phyloP scores from a whole-genome alignment of 2,888 invertebrate species.

The Nebria salina region DNA sequence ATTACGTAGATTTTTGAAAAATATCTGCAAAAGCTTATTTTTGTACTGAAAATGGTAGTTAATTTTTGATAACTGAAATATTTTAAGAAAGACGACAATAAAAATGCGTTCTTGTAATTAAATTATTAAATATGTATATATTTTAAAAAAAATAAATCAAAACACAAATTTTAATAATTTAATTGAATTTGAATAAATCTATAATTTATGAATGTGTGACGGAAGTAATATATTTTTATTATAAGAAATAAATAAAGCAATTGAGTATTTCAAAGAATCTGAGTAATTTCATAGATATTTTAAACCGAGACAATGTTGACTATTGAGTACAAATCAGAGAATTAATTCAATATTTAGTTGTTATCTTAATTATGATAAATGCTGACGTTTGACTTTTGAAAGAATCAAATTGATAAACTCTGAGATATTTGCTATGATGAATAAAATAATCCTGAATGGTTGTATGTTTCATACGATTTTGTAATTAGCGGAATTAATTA shows the following conservation, averaged over 20 bases:
- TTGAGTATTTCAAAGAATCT: background rate
- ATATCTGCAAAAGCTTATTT: too few species aligned
- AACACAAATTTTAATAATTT: too few species aligned
- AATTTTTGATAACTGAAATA: too few species aligned
- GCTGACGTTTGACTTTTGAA: conserved; percentile 22
- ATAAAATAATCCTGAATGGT: background rate
- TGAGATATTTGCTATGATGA: background rate
- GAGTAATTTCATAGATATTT: background rate
- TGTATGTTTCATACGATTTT: conserved; percentile 4
- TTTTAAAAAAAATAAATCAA: too few species aligned
- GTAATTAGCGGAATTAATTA: conserved; percentile 26
- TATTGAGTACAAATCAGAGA: background rate
- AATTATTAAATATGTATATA: too few species aligned
- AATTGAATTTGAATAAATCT: too few species aligned
- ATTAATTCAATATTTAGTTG: conserved; percentile 5
- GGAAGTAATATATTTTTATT: background rate
- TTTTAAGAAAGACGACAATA: too few species aligned
- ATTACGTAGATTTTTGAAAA: too few species aligned
- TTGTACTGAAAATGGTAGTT: too few species aligned
- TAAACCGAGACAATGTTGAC: background rate
- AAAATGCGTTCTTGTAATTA: too few species aligned
- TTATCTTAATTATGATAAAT: conserved; percentile 20
- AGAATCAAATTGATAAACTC: conserved; percentile 2
- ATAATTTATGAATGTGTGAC: too few species aligned
- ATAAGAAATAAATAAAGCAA: background rate